Conservation (phyloP, 2,888 invertebrate genomes). For the Labia minor region DNA sequence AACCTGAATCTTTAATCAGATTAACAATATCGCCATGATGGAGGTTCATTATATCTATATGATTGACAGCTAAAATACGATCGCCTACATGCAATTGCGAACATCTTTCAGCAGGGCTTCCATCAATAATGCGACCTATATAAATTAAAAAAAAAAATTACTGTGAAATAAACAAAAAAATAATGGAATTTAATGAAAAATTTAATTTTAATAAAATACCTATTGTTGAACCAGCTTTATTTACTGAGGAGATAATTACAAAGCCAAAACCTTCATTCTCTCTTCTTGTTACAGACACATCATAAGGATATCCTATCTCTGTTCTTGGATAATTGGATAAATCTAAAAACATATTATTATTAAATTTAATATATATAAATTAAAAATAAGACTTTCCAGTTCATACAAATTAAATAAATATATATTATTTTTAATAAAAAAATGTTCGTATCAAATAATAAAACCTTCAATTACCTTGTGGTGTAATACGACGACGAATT, state of each 20-base stretch:
- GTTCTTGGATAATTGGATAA: conserved; percentile 34
- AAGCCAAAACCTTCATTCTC: conserved; percentile 98
- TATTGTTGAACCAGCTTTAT: conserved; percentile 77
- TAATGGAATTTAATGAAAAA: neutral
- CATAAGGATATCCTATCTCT: conserved; percentile 58
- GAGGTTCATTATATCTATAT: conserved; percentile 77
- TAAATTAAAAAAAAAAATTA: conserved; percentile 21
- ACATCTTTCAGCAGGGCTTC: conserved; percentile 91
- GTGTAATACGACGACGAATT: conserved; percentile 47
- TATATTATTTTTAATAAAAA: neutral
- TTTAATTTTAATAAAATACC: conserved; percentile 42
- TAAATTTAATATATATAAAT: neutral
- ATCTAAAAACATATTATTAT: conserved; percentile 36
- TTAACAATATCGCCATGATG: conserved; percentile 95
- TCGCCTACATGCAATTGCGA: conserved; percentile 86
- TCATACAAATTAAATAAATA: conserved; percentile 16
- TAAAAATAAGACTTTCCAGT: neutral
- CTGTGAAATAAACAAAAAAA: conserved; percentile 9
- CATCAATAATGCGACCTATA: conserved; percentile 83
- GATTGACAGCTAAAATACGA: conserved; percentile 90
- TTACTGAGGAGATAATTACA: conserved; percentile 93
- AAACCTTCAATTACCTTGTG: conserved; percentile 28
- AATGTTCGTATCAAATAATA: too few species aligned
- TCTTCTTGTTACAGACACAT: conserved; percentile 78
- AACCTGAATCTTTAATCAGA: conserved; percentile 91